Base-by-base conservation (phyloP, 2,888 invertebrate species). In the Microctonus aethiopoides region DNA sequence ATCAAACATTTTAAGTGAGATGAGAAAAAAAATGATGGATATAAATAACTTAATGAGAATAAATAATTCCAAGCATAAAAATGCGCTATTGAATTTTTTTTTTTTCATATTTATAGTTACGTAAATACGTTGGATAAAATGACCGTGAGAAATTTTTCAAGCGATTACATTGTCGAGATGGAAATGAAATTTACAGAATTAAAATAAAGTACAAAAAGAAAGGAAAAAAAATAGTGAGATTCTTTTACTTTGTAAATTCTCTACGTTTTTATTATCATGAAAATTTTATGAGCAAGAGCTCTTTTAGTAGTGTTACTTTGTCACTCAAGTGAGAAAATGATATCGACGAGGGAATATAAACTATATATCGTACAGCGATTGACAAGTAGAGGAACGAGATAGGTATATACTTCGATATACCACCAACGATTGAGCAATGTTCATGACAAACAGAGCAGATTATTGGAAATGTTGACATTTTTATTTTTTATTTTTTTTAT, bases 381-480 rank as follows among this genome's bases (percentile, higher is more conserved):
- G 20, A 7, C 5, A 11, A 16, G 59, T 59, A 22, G 13, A 9
- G 11, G 20, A 4, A 24, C 29, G 26, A 16, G 22, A n/a, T n/a
- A 39, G 39, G 22, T 20, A 22, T 39, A n/a, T 26, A 39, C 7
- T 10, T 11, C n/a, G 16, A 32, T 32, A 63, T 6, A 26, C 16
- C 46, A 32, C 10, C 16, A 16, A 51, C 16, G 11, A 51, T 59
- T 11, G 46, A 29, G 5, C 16, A 10, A 32, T 63, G n/a, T 24
- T 22, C 13, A 20, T n/a, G 9, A 9, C 46, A 16, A 20, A n/a
- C 16, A 51, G 32, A 10, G 51, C 20, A 41, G 20, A 46, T 63
- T 51, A 63, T 63, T 63, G 62, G 62, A 11, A 51, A 51, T 13
- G 51, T 63, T 51, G 22, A 51, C 51, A 46, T 63, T 20, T 24